phyloP scores from a whole-genome alignment of 2,888 invertebrate species.

The Protophormia terraenovae region DNA sequence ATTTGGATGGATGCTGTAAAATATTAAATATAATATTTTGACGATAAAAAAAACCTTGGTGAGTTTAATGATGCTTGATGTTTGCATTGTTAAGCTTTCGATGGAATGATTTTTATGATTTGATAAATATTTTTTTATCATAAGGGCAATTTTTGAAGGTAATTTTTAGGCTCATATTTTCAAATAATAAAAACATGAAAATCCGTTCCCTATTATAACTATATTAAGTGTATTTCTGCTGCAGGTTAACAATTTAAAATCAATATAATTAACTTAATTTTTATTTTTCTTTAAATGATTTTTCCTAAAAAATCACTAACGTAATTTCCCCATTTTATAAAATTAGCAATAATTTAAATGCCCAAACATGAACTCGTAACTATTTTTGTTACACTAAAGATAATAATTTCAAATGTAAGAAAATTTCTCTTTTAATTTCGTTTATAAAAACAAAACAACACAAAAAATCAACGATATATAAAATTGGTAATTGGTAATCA shows the following conservation, averaged over 20 bases:
- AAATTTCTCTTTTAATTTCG: constrained; percentile 55
- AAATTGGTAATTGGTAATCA: no score
- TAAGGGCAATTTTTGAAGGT: no score
- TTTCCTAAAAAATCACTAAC: neutral
- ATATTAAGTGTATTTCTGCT: neutral
- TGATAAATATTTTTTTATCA: no score
- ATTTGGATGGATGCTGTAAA: no score
- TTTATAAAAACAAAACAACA: neutral
- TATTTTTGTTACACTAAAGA: constrained; percentile 27
- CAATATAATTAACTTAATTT: neutral
- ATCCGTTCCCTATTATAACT: no score
- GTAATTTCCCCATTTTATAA: neutral
- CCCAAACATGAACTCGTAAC: neutral
- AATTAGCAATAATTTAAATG: neutral
- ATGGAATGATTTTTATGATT: no score
- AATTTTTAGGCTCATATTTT: no score
- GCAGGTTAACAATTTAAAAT: neutral
- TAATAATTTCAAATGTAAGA: constrained; percentile 23
- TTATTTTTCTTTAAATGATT: neutral
- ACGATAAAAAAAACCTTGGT: no score
- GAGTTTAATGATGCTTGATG: no score
- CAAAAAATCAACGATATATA: constrained; percentile 30
- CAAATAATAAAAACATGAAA: no score
- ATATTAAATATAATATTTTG: no score
- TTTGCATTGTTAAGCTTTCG: no score